A percentile compares a stretch with the other conserved stretches of the same genome.
Evolutionary conservation across 2,113 vertebrate species (phyloP).

Genomic region (Cygnus atratus): DNA sequence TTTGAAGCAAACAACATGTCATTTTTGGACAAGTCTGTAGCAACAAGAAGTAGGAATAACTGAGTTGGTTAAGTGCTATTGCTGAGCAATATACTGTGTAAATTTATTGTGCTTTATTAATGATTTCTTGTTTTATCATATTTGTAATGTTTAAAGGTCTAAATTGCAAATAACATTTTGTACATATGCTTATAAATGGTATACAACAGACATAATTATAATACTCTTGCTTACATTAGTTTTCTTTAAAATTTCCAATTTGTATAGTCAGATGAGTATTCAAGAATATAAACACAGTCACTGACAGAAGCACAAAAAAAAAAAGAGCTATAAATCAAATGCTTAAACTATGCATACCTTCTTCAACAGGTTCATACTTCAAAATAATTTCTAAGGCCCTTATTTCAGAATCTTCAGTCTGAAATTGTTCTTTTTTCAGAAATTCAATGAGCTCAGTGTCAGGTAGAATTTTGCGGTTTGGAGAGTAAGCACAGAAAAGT

Average conservation of each 20-base stretch:
- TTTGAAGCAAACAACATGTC: background rate
- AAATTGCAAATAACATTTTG: background rate
- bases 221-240: background rate
- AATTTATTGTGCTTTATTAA: background rate
- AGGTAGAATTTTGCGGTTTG: slow-evolving; percentile 39
- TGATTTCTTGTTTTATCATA: background rate
- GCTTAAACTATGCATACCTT: slow-evolving; percentile 59
- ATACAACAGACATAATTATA: background rate
- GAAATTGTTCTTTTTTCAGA: slow-evolving; percentile 69
- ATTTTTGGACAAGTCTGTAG: background rate
- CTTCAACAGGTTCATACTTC: slow-evolving; percentile 75
- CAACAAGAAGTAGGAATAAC: background rate
- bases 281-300: background rate
- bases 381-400: slow-evolving; percentile 62
- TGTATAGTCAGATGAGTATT: background rate
- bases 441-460: slow-evolving; percentile 55
- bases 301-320: background rate
- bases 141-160: background rate
- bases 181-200: background rate
- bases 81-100: background rate
- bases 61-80: background rate
- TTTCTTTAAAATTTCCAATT: background rate
- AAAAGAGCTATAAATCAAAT: background rate
- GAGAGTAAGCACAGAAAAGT: slow-evolving; percentile 69
- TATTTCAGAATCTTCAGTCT: background rate